Base-by-base conservation (phyloP, 2,113 vertebrate species). In the Salvelinus fontinalis region DNA sequence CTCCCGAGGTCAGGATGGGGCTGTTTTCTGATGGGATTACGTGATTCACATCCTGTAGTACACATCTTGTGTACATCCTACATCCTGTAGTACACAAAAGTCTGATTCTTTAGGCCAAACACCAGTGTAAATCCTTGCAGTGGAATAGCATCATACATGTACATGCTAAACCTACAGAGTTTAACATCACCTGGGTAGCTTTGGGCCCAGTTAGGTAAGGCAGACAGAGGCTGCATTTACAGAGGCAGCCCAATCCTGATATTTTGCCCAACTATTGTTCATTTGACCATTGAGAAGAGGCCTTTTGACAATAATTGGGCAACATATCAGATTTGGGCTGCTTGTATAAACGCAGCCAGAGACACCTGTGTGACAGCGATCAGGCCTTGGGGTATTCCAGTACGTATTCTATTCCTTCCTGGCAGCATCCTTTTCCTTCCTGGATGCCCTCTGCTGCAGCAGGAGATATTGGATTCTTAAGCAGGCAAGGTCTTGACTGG, bases 181-280 rank as follows among this genome's bases (percentile, higher is more conserved):
- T 75, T 79, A 75, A 77, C 77, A 83, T 76, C 77, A 80, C n/a
- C 24, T 24, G 26, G 74, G 78, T 49, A 49, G 72, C 75, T 79
- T 70, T 66, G n/a, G 65, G 31, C 68, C 74, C 51, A 22, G 60
- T 69, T 68, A 3, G 57, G 54, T 74, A 79, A 13, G n/a, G 65
- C 54, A 77, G 70, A 2, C 8, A 71, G 71, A 44, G 39, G 9
- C 9, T 44, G 39, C 39, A 9, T 44, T 44, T 44, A 44, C 39
- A 44, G 9, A 44, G 39, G 39, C 9, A 44, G 39, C 39, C 2
- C 39, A 44, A 44, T 44, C 9, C 39, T 44, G 39, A 44, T 44
- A 2, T 44, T 11, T 44, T 44, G 39, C 39, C 2, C 39, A 44
- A 44, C 12, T 44, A 11, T 44, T 12, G 39, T 11, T 44, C 2